These are phyloP conservation scores for Monarcha castaneiventris DNA, from an alignment of 2,113 vertebrate species.

Conservation along the genomic window DNA sequence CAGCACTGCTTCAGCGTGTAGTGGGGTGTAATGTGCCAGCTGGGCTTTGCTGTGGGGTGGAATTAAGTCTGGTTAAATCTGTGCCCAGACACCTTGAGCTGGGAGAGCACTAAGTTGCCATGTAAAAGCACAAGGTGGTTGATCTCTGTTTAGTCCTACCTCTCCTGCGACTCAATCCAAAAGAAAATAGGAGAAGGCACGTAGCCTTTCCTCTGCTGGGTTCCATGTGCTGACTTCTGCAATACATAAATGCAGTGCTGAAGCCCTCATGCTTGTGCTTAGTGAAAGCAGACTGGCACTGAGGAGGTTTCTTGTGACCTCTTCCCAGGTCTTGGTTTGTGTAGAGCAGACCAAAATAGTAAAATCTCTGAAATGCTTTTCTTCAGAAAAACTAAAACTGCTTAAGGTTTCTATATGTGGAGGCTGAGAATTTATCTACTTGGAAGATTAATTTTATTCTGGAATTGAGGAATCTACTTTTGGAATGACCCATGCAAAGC, in stretches of 20 bases:
- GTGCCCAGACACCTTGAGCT: not conserved
- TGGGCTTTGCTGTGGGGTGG: not conserved
- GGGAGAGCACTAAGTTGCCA: not conserved
- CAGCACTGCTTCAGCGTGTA: accelerated
- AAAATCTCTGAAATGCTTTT: not conserved
- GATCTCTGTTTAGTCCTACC: not conserved
- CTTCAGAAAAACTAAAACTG: not conserved
- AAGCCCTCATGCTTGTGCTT: not conserved
- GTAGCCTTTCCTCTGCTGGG: not conserved
- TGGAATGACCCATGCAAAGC: not conserved
- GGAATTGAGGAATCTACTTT: not conserved
- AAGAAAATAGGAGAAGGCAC: not conserved
- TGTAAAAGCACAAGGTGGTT: not conserved
- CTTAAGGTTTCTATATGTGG: not conserved
- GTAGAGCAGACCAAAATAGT: not conserved
- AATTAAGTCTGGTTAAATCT: not conserved
- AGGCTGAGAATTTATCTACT: not conserved
- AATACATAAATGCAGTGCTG: not conserved
- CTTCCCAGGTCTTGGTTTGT: not conserved
- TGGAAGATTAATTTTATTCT: not conserved
- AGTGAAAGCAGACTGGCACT: not conserved
- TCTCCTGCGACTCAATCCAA: not conserved
- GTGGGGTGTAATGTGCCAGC: not conserved
- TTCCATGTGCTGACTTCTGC: not conserved
- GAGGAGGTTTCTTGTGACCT: not conserved